phyloP scores from a whole-genome alignment of 2,113 vertebrate species.

The Lepus europaeus region DNA sequence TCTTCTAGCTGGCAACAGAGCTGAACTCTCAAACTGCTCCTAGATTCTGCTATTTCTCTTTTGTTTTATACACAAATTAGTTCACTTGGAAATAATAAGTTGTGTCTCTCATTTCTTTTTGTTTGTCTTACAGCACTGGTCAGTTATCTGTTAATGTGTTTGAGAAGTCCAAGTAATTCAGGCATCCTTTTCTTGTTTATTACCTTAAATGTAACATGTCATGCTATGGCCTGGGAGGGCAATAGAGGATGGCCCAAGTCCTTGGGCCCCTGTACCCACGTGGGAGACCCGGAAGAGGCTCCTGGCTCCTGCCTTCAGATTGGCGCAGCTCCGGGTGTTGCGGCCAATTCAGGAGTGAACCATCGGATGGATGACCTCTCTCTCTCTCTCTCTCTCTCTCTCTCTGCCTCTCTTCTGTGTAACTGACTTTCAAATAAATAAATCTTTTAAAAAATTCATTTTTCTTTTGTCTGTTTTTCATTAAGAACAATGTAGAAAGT shows the following conservation, averaged over 20 bases:
- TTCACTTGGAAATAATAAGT: conserved; percentile 40
- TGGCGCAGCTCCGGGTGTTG: too few species aligned
- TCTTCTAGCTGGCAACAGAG: background rate
- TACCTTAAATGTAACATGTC: background rate
- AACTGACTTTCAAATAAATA: too few species aligned
- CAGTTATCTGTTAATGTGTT: background rate
- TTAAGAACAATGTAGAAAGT: background rate
- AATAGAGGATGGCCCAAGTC: too few species aligned
- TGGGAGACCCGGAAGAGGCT: too few species aligned
- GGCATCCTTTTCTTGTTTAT: background rate
- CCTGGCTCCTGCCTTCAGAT: too few species aligned
- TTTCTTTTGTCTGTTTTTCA: background rate
- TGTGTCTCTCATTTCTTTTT: background rate
- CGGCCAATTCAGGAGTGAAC: too few species aligned
- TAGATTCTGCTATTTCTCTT: conserved; percentile 7
- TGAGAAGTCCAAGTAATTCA: background rate
- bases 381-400: too few species aligned
- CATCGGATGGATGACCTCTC: too few species aligned
- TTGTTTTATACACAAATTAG: background rate
- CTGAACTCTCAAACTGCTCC: background rate
- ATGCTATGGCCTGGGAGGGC: too few species aligned
- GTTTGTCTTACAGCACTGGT: background rate
- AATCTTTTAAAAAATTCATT: too few species aligned
- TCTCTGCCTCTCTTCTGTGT: too few species aligned
- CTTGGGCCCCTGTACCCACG: too few species aligned